A percentile compares a stretch with the other conserved stretches of the same genome.
Evolutionary conservation across 2,113 vertebrate species (phyloP).

Genomic region (Psittacus erithacus): DNA sequence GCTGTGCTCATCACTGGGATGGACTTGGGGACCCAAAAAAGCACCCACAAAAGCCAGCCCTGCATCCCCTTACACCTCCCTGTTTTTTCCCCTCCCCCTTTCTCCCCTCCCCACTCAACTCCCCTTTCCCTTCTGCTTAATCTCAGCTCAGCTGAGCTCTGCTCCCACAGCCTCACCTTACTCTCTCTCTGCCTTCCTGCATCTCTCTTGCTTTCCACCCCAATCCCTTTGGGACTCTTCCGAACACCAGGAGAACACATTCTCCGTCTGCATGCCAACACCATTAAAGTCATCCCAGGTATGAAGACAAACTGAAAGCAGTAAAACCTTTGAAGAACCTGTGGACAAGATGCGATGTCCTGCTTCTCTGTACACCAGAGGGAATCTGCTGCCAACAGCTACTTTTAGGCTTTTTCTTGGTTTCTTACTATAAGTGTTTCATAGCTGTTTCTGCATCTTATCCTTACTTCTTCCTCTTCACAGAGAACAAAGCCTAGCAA

Average conservation of each 20-base stretch:
- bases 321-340: neutral
- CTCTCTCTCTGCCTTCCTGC: neutral
- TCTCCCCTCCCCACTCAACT: neutral
- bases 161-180: neutral
- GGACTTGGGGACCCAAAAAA: neutral
- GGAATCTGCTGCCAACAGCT: neutral
- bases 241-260: neutral
- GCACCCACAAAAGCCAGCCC: neutral
- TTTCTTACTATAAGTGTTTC: neutral
- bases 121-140: neutral
- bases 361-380: rapidly evolving
- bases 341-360: neutral
- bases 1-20: rapidly evolving
- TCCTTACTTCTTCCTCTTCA: neutral
- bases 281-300: neutral
- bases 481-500: neutral
- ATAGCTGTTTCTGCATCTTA: neutral
- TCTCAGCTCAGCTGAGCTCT: neutral
- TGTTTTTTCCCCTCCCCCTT: neutral
- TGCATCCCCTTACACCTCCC: neutral
- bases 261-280: neutral
- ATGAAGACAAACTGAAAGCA: neutral
- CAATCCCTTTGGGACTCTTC: neutral
- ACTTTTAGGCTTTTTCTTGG: neutral
- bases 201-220: neutral